Percentiles rank a stretch among this genome's conserved stretches.
Evolutionary conservation across 2,888 invertebrate species (phyloP).

Genomic region (Neria commutata): DNA sequence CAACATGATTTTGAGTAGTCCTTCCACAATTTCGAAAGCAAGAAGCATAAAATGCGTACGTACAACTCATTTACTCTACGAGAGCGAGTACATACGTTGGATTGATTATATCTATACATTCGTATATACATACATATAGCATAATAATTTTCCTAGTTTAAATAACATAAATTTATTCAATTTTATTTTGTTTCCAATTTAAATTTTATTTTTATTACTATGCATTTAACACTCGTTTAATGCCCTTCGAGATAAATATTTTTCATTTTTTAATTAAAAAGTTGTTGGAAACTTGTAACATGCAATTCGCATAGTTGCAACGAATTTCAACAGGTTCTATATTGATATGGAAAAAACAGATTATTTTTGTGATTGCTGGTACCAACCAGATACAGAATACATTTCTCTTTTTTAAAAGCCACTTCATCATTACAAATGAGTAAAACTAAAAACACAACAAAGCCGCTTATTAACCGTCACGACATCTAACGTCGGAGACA

Average conservation of each 20-base stretch:
- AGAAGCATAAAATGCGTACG: conserved; percentile 55
- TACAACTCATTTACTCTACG: conserved; percentile 40
- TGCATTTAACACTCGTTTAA: conserved; percentile 20
- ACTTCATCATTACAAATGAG: conserved; percentile 46
- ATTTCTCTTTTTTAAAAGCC: conserved; percentile 25
- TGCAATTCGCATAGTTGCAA: too few relatives aligned
- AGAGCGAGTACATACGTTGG: conserved; percentile 29
- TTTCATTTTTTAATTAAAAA: too few relatives aligned
- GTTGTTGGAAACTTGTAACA: too few relatives aligned
- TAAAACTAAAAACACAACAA: conserved; percentile 33
- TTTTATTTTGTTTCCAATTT: conserved; percentile 18
- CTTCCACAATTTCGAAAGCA: conserved; percentile 55
- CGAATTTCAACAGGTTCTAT: too few relatives aligned
- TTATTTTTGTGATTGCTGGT: conserved; percentile 49
- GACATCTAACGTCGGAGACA: too few relatives aligned
- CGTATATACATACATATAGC: too few relatives aligned
- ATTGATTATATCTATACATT: background rate
- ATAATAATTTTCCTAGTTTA: too few relatives aligned
- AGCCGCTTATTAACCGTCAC: conserved; percentile 28
- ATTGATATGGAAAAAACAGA: conserved; percentile 7
- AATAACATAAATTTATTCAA: conserved; percentile 31
- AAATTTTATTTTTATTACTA: conserved; percentile 4
- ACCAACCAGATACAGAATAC: conserved; percentile 42
- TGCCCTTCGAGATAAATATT: too few relatives aligned
- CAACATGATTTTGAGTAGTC: conserved; percentile 30